Evolutionary conservation across 2,888 invertebrate species (phyloP).

Genomic region (Nebria salina): DNA sequence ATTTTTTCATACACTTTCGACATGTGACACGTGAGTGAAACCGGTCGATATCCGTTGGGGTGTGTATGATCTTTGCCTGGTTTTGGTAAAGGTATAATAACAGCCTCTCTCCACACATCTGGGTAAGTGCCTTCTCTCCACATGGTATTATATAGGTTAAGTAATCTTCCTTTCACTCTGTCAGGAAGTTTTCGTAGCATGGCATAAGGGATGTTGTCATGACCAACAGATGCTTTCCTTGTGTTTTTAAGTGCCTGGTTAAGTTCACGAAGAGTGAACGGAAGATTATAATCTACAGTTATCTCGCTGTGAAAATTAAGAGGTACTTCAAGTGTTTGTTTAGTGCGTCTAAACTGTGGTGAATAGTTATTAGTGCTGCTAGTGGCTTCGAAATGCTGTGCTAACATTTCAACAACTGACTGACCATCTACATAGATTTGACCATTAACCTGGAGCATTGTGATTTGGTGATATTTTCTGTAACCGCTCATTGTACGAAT

Average conservation of each 20-base stretch:
- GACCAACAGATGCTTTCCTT: background rate
- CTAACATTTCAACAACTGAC: background rate
- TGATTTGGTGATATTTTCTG: background rate
- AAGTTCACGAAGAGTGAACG: background rate
- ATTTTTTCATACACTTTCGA: conserved; percentile 30
- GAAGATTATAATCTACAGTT: background rate
- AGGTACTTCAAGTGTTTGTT: background rate
- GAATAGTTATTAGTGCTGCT: background rate
- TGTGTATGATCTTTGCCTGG: conserved; percentile 5
- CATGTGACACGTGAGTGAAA: conserved; percentile 17
- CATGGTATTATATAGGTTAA: background rate
- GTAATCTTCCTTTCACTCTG: background rate
- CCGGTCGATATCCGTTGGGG: conserved; percentile 17
- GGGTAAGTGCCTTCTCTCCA: background rate
- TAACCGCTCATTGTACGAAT: background rate
- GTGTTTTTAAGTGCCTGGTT: background rate
- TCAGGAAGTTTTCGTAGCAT: background rate
- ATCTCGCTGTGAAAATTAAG: background rate
- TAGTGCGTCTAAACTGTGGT: background rate
- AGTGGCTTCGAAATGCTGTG: background rate
- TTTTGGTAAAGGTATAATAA: conserved; percentile 4
- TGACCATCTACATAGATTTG: background rate
- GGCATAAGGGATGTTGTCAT: conserved; percentile 6
- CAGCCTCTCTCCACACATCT: background rate
- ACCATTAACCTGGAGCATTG: background rate